A percentile compares a stretch with the other conserved stretches of the same genome.
Evolutionary conservation across 1,140 invertebrate species (phyloP).

Genomic region (Probaryconus sp.): DNA sequence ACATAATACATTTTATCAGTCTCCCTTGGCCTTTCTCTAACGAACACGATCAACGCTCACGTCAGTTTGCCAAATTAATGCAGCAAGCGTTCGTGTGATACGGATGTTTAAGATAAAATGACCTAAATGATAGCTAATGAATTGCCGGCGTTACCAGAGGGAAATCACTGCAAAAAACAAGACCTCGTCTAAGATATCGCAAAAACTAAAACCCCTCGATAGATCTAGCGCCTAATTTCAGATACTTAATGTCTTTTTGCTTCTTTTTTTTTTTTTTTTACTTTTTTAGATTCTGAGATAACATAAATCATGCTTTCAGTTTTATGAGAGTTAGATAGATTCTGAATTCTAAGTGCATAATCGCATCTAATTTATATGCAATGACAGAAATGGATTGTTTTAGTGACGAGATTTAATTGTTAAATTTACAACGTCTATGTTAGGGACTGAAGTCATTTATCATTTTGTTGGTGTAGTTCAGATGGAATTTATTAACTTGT

Average conservation of each 20-base stretch:
- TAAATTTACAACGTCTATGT: too few species aligned
- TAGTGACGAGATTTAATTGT: too few species aligned
- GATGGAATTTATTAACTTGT: too few species aligned
- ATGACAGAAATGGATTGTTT: too few species aligned
- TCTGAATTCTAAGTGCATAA: too few species aligned
- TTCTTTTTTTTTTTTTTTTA: constrained; percentile 1
- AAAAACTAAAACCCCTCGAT: constrained; percentile 6
- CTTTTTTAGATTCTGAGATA: too few species aligned
- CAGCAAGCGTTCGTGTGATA: constrained; percentile 52
- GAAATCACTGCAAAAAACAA: constrained; percentile 23
- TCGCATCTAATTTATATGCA: too few species aligned
- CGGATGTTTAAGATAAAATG: constrained; percentile 54
- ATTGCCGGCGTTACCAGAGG: constrained; percentile 42
- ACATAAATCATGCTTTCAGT: too few species aligned
- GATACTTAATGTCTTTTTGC: background rate
- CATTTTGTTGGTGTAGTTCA: too few species aligned
- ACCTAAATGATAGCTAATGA: constrained; percentile 63
- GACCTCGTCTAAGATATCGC: background rate
- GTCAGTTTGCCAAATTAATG: constrained; percentile 59
- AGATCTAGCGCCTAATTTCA: constrained; percentile 12
- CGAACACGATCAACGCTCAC: constrained; percentile 46
- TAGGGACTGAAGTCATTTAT: too few species aligned
- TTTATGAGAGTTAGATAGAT: too few species aligned
- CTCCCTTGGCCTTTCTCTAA: constrained; percentile 51
- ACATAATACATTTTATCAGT: constrained; percentile 69